Conservation (phyloP, 2,113 vertebrate genomes). For the Phocoena phocoena region DNA sequence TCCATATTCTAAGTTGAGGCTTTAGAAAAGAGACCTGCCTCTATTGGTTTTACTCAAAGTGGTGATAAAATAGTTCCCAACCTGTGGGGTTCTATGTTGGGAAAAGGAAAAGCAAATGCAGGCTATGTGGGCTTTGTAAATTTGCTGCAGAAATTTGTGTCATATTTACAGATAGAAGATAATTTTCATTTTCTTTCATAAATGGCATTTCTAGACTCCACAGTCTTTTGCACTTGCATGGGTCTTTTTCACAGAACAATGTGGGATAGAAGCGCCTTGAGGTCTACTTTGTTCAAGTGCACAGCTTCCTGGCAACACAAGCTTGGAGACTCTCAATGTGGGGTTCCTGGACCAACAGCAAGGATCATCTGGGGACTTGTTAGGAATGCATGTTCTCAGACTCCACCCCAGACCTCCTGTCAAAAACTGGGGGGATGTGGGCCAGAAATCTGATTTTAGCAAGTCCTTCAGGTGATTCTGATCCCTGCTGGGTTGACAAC, state of each 20-base stretch:
- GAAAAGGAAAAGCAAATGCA: not conserved
- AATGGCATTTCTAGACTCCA: not conserved
- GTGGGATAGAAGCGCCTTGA: not conserved
- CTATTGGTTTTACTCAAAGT: not conserved
- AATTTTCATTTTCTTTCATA: slow-evolving; percentile 6
- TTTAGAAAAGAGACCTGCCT: not conserved
- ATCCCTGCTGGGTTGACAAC: not conserved
- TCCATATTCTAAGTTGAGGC: not conserved
- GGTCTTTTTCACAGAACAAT: not conserved
- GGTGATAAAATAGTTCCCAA: not conserved
- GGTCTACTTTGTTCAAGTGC: not conserved
- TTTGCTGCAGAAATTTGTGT: not conserved
- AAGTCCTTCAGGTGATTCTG: not conserved
- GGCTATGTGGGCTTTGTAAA: not conserved
- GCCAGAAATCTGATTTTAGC: not conserved
- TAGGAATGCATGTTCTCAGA: not conserved
- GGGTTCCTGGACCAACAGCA: not conserved
- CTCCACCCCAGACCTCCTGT: not conserved
- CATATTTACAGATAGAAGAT: not conserved
- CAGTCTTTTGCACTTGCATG: not conserved
- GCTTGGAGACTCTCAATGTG: not conserved
- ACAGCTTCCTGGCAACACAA: not conserved
- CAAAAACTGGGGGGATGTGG: not conserved
- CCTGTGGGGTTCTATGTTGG: not conserved
- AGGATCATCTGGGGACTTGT: not conserved